Evolutionary conservation across 2,888 invertebrate species (phyloP).

Genomic region (Scotopteryx bipunctaria): DNA sequence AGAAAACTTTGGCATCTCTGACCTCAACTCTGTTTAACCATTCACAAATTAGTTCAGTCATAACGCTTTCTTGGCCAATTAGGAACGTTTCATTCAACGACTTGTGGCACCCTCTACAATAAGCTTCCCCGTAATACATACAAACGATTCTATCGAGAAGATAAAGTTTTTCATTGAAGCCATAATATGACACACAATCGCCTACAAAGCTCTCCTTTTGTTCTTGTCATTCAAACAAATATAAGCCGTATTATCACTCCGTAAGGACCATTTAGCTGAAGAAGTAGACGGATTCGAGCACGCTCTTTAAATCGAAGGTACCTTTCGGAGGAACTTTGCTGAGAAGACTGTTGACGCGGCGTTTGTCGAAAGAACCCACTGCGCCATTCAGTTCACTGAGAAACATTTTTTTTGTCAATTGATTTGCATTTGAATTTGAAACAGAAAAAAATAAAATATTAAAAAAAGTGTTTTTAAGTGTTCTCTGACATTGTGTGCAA

Average conservation of each 20-base stretch:
- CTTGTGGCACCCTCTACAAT: neutral
- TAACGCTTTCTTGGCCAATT: no score
- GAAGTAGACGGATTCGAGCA: conserved; percentile 92
- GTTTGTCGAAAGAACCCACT: conserved; percentile 81
- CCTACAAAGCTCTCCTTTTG: conserved; percentile 5
- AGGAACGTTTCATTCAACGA: no score
- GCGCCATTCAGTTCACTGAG: conserved; percentile 76
- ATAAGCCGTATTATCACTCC: conserved; percentile 20
- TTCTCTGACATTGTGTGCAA: no score
- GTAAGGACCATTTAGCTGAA: conserved; percentile 85
- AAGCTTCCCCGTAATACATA: neutral
- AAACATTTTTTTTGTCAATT: no score
- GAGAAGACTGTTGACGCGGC: conserved; percentile 85
- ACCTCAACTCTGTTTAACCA: neutral
- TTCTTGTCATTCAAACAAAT: conserved; percentile 15
- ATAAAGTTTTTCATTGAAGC: neutral
- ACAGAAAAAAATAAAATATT: no score
- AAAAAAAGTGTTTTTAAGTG: no score
- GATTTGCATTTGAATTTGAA: neutral
- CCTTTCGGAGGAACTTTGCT: conserved; percentile 88
- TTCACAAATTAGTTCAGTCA: neutral
- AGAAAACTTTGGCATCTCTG: neutral
- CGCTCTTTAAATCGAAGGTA: conserved; percentile 88
- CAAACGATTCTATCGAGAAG: neutral
- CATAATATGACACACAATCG: conserved; percentile 34